Evolutionary conservation across 1,140 invertebrate genomes (phyloP).

Genomic region (Eriosoma lanigerum): DNA sequence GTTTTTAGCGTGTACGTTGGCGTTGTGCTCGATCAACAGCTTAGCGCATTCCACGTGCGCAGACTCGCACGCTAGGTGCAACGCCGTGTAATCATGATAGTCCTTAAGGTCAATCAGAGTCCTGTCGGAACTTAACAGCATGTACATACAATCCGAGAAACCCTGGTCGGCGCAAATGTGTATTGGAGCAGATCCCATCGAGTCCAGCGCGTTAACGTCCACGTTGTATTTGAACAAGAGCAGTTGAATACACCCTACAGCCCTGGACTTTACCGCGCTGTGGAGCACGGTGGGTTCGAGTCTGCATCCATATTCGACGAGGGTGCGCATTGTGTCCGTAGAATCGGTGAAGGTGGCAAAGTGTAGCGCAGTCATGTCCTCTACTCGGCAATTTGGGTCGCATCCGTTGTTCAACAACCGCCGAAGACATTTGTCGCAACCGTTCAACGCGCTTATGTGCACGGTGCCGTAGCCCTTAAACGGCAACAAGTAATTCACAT

Average conservation of each 20-base stretch:
- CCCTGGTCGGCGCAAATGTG: conserved; percentile 77
- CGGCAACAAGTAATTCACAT: conserved; percentile 70
- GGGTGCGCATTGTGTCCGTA: conserved; percentile 68
- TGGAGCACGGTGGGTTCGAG: conserved; percentile 72
- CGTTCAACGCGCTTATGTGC: conserved; percentile 75
- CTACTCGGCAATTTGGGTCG: conserved; percentile 63
- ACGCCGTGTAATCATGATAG: conserved; percentile 63
- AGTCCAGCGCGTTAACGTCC: conserved; percentile 69
- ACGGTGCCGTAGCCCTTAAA: conserved; percentile 69
- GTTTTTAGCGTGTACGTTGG: conserved; percentile 71
- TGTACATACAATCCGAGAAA: conserved; percentile 66
- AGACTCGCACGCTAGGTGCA: conserved; percentile 76
- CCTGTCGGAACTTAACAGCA: conserved; percentile 54
- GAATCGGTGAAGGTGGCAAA: conserved; percentile 79
- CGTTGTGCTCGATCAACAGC: conserved; percentile 70
- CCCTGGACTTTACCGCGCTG: conserved; percentile 73
- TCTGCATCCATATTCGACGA: conserved; percentile 68
- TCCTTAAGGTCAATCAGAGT: conserved; percentile 54
- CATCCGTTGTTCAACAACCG: conserved; percentile 69
- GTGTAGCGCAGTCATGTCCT: conserved; percentile 72
- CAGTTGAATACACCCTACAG: conserved; percentile 70
- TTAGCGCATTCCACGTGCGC: conserved; percentile 71
- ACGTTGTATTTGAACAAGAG: conserved; percentile 70
- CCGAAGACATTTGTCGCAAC: conserved; percentile 64
- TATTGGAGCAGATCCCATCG: conserved; percentile 72